A percentile compares a stretch with the other conserved stretches of the same genome.
phyloP scores from a whole-genome alignment of 1,140 invertebrate genomes.

The Pectinophora gossypiella region DNA sequence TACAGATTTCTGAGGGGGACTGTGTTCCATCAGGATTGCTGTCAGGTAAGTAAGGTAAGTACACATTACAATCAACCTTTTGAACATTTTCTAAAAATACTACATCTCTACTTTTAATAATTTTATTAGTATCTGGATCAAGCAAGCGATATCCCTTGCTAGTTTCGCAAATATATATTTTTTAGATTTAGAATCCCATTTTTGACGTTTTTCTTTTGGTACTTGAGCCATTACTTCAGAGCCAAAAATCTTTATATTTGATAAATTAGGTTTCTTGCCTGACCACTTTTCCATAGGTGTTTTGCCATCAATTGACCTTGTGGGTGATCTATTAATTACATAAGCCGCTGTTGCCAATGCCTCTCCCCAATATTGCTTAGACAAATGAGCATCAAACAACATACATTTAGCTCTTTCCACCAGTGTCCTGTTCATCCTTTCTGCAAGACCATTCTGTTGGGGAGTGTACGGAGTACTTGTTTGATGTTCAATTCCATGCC shows the following conservation, averaged over 20 bases:
- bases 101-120: too few relatives aligned
- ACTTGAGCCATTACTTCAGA: not conserved
- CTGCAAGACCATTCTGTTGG: not conserved
- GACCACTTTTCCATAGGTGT: not conserved
- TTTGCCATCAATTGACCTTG: not conserved
- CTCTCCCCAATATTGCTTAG: not conserved
- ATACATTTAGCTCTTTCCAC: not conserved
- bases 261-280: not conserved
- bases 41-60: too few relatives aligned
- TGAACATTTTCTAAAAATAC: not conserved
- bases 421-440: not conserved
- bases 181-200: not conserved
- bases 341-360: not conserved
- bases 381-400: not conserved
- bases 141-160: too few relatives aligned
- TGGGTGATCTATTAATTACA: not conserved
- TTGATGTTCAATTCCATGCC: too few relatives aligned
- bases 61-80: not conserved
- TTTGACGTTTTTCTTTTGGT: not conserved
- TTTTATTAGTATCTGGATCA: too few relatives aligned
- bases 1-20: too few relatives aligned
- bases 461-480: conserved; percentile 3
- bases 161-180: not conserved
- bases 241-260: not conserved
- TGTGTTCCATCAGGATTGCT: too few relatives aligned